Conservation (phyloP, 2,888 invertebrate species). For the Lepetodrilus schrolli region DNA sequence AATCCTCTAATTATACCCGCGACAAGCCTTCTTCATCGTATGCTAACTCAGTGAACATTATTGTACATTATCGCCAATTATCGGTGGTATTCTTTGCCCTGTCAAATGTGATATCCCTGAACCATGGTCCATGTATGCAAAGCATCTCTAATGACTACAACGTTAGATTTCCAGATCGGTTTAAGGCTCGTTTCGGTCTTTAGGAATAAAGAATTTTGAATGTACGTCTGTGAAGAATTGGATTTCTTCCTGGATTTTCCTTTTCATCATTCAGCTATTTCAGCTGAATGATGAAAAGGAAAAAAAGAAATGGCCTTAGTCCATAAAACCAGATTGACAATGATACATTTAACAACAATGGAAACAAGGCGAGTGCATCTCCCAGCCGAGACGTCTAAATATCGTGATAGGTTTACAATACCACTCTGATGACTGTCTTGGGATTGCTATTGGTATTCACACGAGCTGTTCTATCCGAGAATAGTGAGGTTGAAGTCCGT, state of each 20-base stretch:
- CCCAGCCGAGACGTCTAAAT: not conserved
- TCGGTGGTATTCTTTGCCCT: constrained; percentile 20
- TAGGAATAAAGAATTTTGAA: constrained; percentile 15
- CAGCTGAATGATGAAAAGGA: no score
- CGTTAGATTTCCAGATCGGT: not conserved
- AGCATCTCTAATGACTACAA: constrained; percentile 11
- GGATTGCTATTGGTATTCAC: constrained; percentile 7
- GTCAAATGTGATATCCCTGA: constrained; percentile 16
- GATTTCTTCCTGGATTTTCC: not conserved
- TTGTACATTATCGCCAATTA: constrained; percentile 25
- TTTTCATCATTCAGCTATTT: no score
- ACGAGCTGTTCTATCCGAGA: not conserved
- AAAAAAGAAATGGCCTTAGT: no score
- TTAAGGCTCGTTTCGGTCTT: not conserved
- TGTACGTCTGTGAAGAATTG: not conserved
- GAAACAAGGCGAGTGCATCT: not conserved
- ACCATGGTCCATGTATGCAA: not conserved
- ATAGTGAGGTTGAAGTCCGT: not conserved
- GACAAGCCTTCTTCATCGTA: not conserved
- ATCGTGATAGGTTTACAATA: not conserved
- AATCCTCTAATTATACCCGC: constrained; percentile 6
- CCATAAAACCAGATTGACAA: not conserved
- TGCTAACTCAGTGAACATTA: not conserved
- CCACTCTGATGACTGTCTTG: not conserved
- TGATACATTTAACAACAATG: constrained; percentile 6